Conservation (phyloP, 2,888 invertebrate genomes). For the Stegana nigrithorax region DNA sequence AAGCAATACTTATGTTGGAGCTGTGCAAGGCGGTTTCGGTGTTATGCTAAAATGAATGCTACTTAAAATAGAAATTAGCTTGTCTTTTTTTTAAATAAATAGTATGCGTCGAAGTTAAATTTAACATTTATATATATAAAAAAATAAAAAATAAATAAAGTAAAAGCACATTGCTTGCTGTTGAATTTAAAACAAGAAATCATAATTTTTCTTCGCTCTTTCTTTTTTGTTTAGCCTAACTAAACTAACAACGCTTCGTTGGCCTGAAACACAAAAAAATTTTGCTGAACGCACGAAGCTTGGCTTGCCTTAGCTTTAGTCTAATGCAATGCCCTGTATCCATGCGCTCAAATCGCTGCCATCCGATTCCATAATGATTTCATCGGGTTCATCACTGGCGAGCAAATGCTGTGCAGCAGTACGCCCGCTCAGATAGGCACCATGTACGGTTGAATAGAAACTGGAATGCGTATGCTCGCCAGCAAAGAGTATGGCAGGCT, state of each 20-base stretch:
- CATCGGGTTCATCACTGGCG: constrained; percentile 73
- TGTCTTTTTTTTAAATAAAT: too few relatives aligned
- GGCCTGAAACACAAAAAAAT: background rate
- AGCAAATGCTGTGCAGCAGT: constrained; percentile 82
- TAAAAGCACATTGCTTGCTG: too few relatives aligned
- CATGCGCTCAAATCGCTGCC: constrained; percentile 87
- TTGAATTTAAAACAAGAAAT: background rate
- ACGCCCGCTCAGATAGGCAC: constrained; percentile 90
- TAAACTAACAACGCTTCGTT: background rate
- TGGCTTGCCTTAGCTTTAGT: constrained; percentile 70
- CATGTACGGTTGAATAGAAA: constrained; percentile 96
- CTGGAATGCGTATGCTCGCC: constrained; percentile 96
- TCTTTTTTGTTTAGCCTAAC: background rate
- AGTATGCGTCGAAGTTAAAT: too few relatives aligned
- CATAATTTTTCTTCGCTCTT: background rate
- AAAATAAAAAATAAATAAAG: background rate
- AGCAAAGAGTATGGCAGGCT: constrained; percentile 90
- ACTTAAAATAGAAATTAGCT: too few relatives aligned
- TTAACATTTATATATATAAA: too few relatives aligned
- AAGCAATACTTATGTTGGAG: constrained; percentile 4
- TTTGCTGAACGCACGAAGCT: too few relatives aligned
- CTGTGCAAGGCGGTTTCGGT: too few relatives aligned
- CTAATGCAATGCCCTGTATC: constrained; percentile 88
- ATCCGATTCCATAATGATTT: constrained; percentile 79
- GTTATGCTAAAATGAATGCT: too few relatives aligned